A percentile compares a stretch with the other conserved stretches of the same genome.
Conservation (phyloP, 2,113 vertebrate species). For the Oryzias melastigma region DNA sequence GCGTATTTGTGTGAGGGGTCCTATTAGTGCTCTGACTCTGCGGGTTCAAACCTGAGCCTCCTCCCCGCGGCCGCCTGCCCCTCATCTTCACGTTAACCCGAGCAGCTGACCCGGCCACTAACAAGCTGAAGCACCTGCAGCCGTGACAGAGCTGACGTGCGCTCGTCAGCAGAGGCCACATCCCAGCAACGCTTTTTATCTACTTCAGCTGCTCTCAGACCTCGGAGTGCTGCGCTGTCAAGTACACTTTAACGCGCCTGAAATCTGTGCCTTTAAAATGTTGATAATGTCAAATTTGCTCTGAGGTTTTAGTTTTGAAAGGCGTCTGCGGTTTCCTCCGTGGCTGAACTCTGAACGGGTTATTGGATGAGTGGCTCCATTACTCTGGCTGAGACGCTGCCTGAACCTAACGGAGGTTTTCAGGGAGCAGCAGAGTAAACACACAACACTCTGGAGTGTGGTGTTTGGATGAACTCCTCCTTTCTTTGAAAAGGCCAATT, state of each 20-base stretch:
- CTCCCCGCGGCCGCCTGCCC: neutral
- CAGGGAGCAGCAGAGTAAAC: slow-evolving; percentile 30
- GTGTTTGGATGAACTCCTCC: neutral
- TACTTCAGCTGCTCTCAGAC: neutral
- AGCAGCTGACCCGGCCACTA: slow-evolving; percentile 35
- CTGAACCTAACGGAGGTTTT: slow-evolving; percentile 30
- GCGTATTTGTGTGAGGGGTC: slow-evolving; percentile 3
- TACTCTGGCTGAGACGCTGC: slow-evolving; percentile 2
- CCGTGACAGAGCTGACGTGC: slow-evolving; percentile 20
- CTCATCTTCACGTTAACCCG: slow-evolving; percentile 32
- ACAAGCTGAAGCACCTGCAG: slow-evolving; percentile 28
- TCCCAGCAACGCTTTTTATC: slow-evolving; percentile 30
- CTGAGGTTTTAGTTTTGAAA: slow-evolving; percentile 19
- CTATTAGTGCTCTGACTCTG: slow-evolving; percentile 22
- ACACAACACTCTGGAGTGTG: slow-evolving; percentile 18
- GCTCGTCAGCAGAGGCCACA: slow-evolving; percentile 37
- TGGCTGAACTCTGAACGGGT: slow-evolving; percentile 22
- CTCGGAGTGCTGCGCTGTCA: neutral
- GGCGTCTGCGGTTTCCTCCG: slow-evolving; percentile 22
- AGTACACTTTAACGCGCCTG: neutral
- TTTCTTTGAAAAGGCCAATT: slow-evolving; percentile 9
- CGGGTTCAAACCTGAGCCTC: slow-evolving; percentile 20
- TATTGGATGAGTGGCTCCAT: slow-evolving; percentile 18
- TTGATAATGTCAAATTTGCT: neutral
- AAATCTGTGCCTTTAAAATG: slow-evolving; percentile 5